A percentile compares a stretch with the other conserved stretches of the same genome.
These are phyloP conservation scores for Pangasianodon hypophthalmus DNA, from an alignment of 2,113 vertebrate species.

Conservation along the genomic window DNA sequence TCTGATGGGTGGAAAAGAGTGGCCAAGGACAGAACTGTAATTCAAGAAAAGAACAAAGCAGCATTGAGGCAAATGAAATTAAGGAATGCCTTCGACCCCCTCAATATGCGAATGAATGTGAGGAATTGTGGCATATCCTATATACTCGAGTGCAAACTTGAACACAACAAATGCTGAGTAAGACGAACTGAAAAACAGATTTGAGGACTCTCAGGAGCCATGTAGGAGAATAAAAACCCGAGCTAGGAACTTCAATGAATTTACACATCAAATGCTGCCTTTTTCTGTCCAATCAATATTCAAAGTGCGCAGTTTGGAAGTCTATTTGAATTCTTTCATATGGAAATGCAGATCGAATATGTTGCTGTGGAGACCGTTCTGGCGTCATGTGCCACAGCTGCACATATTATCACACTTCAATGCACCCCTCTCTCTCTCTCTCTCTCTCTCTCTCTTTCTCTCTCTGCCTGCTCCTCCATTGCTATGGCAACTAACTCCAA, in stretches of 20 bases:
- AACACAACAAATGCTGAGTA: constrained; percentile 2
- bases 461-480: constrained; percentile 35
- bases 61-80: constrained; percentile 33
- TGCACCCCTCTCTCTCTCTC: constrained; percentile 19
- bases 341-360: constrained; percentile 43
- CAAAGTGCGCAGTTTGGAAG: not conserved
- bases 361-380: constrained; percentile 38
- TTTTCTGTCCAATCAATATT: not conserved
- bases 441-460: constrained; percentile 5
- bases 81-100: constrained; percentile 23
- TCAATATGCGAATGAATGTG: constrained; percentile 18
- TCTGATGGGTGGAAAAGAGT: constrained; percentile 19
- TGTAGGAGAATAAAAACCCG: not conserved
- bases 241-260: not conserved
- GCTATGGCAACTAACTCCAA: constrained; percentile 51
- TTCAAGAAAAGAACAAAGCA: constrained; percentile 42
- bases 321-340: constrained; percentile 49
- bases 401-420: constrained; percentile 43
- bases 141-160: not conserved
- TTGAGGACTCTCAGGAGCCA: constrained; percentile 1
- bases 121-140: constrained; percentile 19
- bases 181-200: not conserved
- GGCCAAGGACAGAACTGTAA: constrained; percentile 30
- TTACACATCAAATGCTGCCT: constrained; percentile 26
- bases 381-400: constrained; percentile 47